Percentiles rank a stretch among this genome's conserved stretches.
These are phyloP conservation scores for Polypedilum pembai DNA, from an alignment of 1,140 invertebrate species.

Conservation along the genomic window DNA sequence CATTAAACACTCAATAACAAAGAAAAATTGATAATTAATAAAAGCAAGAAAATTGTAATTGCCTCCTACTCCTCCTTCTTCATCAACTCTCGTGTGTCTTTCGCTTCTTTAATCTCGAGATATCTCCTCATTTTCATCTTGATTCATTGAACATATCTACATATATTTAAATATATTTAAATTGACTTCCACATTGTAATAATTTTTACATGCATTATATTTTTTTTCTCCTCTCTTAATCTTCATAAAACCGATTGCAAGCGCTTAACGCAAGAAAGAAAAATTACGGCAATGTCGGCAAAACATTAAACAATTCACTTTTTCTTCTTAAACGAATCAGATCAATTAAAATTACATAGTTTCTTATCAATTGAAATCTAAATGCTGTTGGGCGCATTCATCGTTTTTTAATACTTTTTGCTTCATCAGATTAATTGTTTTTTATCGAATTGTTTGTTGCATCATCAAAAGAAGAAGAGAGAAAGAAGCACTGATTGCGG, in stretches of 20 bases:
- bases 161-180: slow-evolving; percentile 20
- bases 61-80: too few relatives aligned
- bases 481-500: slow-evolving; percentile 1
- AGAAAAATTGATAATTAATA: too few relatives aligned
- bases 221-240: not conserved
- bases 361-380: slow-evolving; percentile 27
- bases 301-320: not conserved
- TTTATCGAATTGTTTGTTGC: not conserved
- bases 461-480: not conserved
- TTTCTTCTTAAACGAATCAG: slow-evolving; percentile 13
- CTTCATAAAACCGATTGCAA: not conserved
- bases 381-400: not conserved
- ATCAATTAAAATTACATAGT: slow-evolving; percentile 29
- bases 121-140: not conserved
- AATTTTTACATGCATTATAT: not conserved
- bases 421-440: slow-evolving; percentile 28
- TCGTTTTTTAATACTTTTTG: not conserved
- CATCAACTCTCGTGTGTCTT: too few relatives aligned
- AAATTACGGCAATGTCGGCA: slow-evolving; percentile 15
- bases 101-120: too few relatives aligned
- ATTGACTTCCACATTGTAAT: slow-evolving; percentile 10
- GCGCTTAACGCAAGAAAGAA: slow-evolving; percentile 14
- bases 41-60: too few relatives aligned
- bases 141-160: not conserved
- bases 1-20: too few relatives aligned